Evolutionary conservation across 2,888 invertebrate species (phyloP).

Genomic region (Rhamphomyia laevipes): DNA sequence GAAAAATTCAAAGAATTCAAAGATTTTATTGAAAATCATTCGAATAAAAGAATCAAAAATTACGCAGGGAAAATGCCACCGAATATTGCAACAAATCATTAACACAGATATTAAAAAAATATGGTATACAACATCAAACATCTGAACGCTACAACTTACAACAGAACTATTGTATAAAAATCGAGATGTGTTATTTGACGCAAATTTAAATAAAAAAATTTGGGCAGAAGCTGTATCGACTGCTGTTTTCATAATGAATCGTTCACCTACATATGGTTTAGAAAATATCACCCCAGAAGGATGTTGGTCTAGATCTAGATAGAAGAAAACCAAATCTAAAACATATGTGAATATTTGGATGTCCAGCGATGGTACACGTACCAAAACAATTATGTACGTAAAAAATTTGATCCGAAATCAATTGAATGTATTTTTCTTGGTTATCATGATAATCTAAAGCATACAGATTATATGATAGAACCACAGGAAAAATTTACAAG

Average conservation of each 20-base stretch:
- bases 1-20: no score
- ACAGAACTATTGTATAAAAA: slow-evolving; percentile 14
- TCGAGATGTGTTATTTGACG: slow-evolving; percentile 18
- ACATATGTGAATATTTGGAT: slow-evolving; percentile 4
- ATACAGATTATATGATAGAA: slow-evolving; percentile 11
- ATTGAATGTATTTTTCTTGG: slow-evolving; percentile 14
- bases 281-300: slow-evolving; percentile 3
- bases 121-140: no score
- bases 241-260: slow-evolving; percentile 3
- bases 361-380: no score
- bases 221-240: slow-evolving; percentile 4
- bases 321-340: no score
- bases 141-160: no score
- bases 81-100: no score
- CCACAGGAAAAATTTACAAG: slow-evolving; percentile 6
- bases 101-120: no score
- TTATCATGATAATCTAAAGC: slow-evolving; percentile 14
- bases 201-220: slow-evolving; percentile 11
- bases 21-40: no score
- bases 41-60: no score
- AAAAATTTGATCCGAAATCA: slow-evolving; percentile 13
- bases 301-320: slow-evolving; percentile 2
- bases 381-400: slow-evolving; percentile 10
- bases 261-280: no score
- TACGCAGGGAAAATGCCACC: no score